Percentiles rank a stretch among this genome's conserved stretches.
Conservation (phyloP, 2,113 vertebrate species). For the Sebastes fasciatus region DNA sequence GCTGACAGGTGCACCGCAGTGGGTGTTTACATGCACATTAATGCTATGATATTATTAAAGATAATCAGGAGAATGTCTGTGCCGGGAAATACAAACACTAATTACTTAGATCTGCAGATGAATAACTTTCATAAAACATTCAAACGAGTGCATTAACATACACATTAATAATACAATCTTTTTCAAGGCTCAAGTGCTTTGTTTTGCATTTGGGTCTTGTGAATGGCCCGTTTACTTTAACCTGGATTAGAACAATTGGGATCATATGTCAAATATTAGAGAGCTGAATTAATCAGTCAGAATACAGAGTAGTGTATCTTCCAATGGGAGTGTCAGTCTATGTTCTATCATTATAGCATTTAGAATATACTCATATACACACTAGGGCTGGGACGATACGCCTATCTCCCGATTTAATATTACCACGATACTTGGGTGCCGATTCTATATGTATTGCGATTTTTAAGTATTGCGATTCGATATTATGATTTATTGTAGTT, state of each 20-base stretch:
- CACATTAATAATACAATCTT: slow-evolving; percentile 18
- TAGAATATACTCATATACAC: neutral
- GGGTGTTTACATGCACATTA: slow-evolving; percentile 22
- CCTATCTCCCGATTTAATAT: no score
- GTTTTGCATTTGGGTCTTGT: slow-evolving; percentile 34
- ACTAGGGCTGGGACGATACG: neutral
- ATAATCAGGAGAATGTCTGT: slow-evolving; percentile 23
- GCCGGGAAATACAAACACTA: slow-evolving; percentile 17
- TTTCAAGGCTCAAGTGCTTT: slow-evolving; percentile 31
- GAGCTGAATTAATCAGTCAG: slow-evolving; percentile 21
- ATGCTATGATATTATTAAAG: slow-evolving; percentile 21
- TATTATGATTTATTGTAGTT: no score
- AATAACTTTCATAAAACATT: slow-evolving; percentile 40
- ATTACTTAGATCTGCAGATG: slow-evolving; percentile 13
- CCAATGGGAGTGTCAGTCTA: neutral
- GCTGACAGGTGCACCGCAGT: slow-evolving; percentile 8
- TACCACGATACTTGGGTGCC: no score
- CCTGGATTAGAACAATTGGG: slow-evolving; percentile 2
- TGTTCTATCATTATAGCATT: neutral
- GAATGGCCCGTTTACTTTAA: slow-evolving; percentile 24
- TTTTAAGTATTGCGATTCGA: no score
- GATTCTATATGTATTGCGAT: no score
- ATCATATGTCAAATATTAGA: slow-evolving; percentile 1
- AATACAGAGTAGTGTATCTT: neutral
- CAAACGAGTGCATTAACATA: slow-evolving; percentile 30